Base-by-base conservation (phyloP, 2,113 vertebrate species). In the Stegostoma tigrinum region DNA sequence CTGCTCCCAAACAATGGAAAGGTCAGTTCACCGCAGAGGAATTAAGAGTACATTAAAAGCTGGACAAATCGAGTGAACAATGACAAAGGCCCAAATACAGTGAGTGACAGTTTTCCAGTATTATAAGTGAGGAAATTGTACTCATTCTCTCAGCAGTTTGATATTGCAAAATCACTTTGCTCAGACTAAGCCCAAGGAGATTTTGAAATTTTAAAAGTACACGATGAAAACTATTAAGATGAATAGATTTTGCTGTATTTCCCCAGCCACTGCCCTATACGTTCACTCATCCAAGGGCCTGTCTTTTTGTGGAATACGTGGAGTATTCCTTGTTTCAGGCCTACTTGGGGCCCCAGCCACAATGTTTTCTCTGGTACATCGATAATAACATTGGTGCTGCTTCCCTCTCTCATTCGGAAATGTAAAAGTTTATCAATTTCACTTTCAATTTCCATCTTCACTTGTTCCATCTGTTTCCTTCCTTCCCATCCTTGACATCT, bases 1-100 rank as follows among this genome's bases (percentile, higher is more conserved):
- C n/a, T 93, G 89, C n/a, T 38, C n/a, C 5, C 61, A 70, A 70
- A 94, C 66, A 94, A 94, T 94, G 23, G 14, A 95, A 95, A 52
- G 67, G 24, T 70, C 52, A 95, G 45, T 48, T 66, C 52, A 34
- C 67, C 7, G 52, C 67, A 72, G 30, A 23, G 64, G 89, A 68
- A 17, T 95, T 72, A 52, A 48, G 55, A 15, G 68, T 34, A 95
- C 68, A 72, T 72, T 72, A 52, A 34, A 3, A 52, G 94, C 45
- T 72, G 45, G 38, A 42, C 24, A 95, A 95, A 72, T 95, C 38
- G 14, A 61, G 34, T 42, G 89, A 93, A 93, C 34, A 23, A 38
- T 38, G 30, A 93, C 61, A 66, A 66, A 67, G 89, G 3, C 48
- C 45, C 85, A 90, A 70, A 94, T 27, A 30, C 67, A 95, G 48